phyloP scores from a whole-genome alignment of 2,797 vertebrate genomes.

The Sebastes oblongus region DNA sequence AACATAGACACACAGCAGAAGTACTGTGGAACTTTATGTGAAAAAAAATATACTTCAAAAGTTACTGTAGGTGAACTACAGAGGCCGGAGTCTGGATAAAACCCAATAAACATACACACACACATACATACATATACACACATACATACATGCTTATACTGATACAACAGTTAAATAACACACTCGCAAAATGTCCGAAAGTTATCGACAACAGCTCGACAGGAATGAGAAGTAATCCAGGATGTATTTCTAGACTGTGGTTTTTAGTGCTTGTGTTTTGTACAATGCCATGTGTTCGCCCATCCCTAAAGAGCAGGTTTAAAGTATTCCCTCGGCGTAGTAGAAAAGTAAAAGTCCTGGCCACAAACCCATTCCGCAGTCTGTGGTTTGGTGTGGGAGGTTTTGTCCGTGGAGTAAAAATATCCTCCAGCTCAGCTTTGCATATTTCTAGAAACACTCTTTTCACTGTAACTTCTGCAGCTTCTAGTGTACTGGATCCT shows the following conservation, averaged over 20 bases:
- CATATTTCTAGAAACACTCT: conserved; percentile 5
- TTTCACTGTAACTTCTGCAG: background rate
- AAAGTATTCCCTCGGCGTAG: conserved; percentile 39
- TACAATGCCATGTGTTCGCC: conserved; percentile 47
- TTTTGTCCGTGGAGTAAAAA: conserved; percentile 70
- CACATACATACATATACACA: background rate
- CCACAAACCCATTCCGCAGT: conserved; percentile 57
- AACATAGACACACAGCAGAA: conserved; percentile 6
- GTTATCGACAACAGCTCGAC: conserved; percentile 2
- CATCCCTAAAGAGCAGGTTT: conserved; percentile 47
- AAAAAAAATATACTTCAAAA: conserved; percentile 65
- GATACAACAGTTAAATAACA: conserved; percentile 57
- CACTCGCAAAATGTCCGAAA: conserved; percentile 26
- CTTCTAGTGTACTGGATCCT: background rate
- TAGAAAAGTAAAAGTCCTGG: conserved; percentile 41
- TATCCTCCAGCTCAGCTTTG: conserved; percentile 54
- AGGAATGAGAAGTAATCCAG: conserved; percentile 11
- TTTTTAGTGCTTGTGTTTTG: conserved; percentile 62
- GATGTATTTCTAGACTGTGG: conserved; percentile 68
- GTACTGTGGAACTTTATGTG: background rate
- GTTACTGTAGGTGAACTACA: conserved; percentile 77
- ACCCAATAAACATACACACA: conserved; percentile 2
- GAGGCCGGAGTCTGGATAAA: conserved; percentile 68
- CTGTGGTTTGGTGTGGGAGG: conserved; percentile 77
- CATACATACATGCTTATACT: background rate